Conservation (phyloP, 1,140 invertebrate genomes). For the Drosophila kanapiae region DNA sequence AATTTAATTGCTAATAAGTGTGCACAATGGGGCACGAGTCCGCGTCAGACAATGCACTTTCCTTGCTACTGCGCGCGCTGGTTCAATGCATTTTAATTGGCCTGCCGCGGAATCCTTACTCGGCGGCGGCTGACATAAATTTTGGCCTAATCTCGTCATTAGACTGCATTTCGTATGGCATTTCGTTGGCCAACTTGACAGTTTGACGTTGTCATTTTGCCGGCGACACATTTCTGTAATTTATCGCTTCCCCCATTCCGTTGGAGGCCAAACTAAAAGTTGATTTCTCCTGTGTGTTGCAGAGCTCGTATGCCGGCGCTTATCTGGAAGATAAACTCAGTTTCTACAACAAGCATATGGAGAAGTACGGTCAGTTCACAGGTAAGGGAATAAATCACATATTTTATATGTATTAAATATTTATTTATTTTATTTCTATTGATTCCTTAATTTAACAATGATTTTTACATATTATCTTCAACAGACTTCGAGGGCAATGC, state of each 20-base stretch:
- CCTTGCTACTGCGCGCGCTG: constrained; percentile 16
- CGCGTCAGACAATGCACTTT: constrained; percentile 46
- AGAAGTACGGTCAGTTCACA: constrained; percentile 77
- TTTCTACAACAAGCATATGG: constrained; percentile 72
- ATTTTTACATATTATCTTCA: constrained; percentile 5
- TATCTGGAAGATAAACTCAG: constrained; percentile 81
- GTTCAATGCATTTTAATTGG: constrained; percentile 85
- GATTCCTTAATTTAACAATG: not conserved
- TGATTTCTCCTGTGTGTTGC: constrained; percentile 26
- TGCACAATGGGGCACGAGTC: constrained; percentile 11
- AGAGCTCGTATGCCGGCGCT: constrained; percentile 82
- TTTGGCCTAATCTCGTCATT: constrained; percentile 81
- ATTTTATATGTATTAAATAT: no score
- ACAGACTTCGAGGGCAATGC: constrained; percentile 57
- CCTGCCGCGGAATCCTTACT: constrained; percentile 46
- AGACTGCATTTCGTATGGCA: constrained; percentile 68
- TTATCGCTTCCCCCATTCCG: constrained; percentile 53
- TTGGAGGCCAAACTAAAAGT: constrained; percentile 30
- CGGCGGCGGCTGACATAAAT: constrained; percentile 46
- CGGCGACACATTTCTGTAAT: constrained; percentile 48
- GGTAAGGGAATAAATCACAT: constrained; percentile 55
- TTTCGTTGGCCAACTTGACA: constrained; percentile 55
- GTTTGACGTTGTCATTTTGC: constrained; percentile 62
- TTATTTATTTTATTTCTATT: not conserved
- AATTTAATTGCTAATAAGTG: constrained; percentile 83